Percentiles rank a stretch among this genome's conserved stretches.
Evolutionary conservation across 2,797 vertebrate genomes (phyloP).

Genomic region (Sphenopsis melanotis): DNA sequence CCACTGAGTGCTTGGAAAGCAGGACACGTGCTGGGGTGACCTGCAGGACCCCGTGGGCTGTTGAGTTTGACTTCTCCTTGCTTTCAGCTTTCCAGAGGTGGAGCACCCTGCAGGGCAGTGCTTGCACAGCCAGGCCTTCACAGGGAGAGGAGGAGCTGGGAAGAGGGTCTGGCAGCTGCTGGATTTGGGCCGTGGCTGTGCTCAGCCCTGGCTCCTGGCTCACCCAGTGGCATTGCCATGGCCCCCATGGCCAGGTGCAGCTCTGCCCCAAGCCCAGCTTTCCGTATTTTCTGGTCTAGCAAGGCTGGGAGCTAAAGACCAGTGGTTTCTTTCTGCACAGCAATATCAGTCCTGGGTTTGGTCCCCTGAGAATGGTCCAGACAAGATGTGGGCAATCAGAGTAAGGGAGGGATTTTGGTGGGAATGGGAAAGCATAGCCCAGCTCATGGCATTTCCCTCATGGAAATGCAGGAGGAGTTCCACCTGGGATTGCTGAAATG

Average conservation of each 20-base stretch:
- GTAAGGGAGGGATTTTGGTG: background rate
- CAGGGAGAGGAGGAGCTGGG: background rate
- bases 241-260: fast-evolving
- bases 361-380: background rate
- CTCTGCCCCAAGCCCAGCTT: background rate
- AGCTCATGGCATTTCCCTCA: fast-evolving
- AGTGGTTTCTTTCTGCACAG: background rate
- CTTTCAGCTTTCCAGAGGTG: background rate
- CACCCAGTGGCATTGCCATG: fast-evolving
- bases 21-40: background rate
- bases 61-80: background rate
- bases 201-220: background rate
- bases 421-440: background rate
- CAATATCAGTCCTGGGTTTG: background rate
- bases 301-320: background rate
- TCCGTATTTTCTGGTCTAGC: background rate
- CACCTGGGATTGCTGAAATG: background rate
- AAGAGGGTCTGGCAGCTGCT: background rate
- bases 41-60: background rate
- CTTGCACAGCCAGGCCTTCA: fast-evolving
- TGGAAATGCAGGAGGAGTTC: background rate
- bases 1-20: background rate
- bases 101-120: fast-evolving
- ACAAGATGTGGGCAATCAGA: background rate
- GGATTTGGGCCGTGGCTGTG: fast-evolving